Conservation (phyloP, 30 jellyfish, hydroid and myxozoan genomes). For the Hydra vulgaris region DNA sequence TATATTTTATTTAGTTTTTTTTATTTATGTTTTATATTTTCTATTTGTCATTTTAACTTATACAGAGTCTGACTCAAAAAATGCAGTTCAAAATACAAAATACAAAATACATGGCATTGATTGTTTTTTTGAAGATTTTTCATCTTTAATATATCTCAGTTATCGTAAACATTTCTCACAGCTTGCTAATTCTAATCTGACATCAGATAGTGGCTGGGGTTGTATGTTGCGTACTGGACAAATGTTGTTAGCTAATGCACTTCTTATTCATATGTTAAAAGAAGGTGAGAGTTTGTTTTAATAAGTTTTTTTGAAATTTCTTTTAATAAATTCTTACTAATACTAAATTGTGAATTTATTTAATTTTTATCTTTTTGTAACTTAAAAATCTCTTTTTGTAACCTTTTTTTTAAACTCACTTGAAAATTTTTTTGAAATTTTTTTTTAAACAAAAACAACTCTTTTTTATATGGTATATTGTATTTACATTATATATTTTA, state of each 20-base stretch:
- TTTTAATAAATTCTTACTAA: neutral
- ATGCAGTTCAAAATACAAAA: neutral
- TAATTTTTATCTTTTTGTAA: no score
- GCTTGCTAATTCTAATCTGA: slow-evolving; percentile 68
- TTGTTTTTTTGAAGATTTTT: slow-evolving; percentile 63
- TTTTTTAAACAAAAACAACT: no score
- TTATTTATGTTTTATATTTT: no score
- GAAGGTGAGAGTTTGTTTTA: slow-evolving; percentile 52
- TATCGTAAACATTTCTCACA: slow-evolving; percentile 86
- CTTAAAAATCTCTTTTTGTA: neutral
- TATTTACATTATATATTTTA: no score
- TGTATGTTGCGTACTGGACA: slow-evolving; percentile 98
- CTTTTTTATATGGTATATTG: no score
- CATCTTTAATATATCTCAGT: slow-evolving; percentile 74
- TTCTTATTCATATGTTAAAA: slow-evolving; percentile 59
- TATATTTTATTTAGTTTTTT: no score
- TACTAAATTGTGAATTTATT: neutral
- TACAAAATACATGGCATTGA: slow-evolving; percentile 47
- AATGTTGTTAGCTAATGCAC: slow-evolving; percentile 83
- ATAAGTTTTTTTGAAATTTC: neutral
- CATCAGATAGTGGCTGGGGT: slow-evolving; percentile 99
- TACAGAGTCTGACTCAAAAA: neutral
- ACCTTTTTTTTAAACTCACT: no score
- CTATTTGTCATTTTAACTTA: slow-evolving; percentile 4
- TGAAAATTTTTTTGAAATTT: no score